phyloP scores from a whole-genome alignment of 2,888 invertebrate species.

The Aporophyla lueneburgensis region DNA sequence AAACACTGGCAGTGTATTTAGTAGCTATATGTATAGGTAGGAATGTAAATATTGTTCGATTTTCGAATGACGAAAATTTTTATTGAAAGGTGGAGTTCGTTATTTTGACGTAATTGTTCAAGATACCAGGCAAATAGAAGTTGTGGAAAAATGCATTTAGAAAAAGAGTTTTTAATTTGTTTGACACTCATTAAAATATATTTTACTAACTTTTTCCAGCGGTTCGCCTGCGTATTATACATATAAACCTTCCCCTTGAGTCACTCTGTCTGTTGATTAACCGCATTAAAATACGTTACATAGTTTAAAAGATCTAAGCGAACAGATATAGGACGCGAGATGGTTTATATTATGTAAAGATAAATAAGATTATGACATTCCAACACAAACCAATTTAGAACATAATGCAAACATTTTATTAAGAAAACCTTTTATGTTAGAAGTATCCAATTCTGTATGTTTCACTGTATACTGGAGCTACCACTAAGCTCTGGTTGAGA shows the following conservation, averaged over 20 bases:
- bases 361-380: too few species aligned
- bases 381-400: too few species aligned
- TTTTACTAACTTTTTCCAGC: too few species aligned
- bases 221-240: too few species aligned
- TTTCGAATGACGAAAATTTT: constrained; percentile 37
- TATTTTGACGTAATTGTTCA: background rate
- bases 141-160: background rate
- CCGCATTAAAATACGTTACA: too few species aligned
- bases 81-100: constrained; percentile 9
- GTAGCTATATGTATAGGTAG: constrained; percentile 12
- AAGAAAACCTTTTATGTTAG: background rate
- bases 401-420: too few species aligned
- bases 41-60: constrained; percentile 19
- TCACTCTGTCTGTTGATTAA: too few species aligned
- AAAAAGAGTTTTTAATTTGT: background rate
- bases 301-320: too few species aligned
- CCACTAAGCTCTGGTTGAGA: constrained; percentile 1
- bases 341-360: too few species aligned
- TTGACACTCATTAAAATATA: too few species aligned
- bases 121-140: background rate
- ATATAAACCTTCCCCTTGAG: too few species aligned
- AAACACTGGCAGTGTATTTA: constrained; percentile 49
- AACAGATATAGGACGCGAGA: too few species aligned
- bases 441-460: background rate
- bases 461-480: background rate